phyloP scores from a whole-genome alignment of 2,797 vertebrate genomes.

The Periparus ater region DNA sequence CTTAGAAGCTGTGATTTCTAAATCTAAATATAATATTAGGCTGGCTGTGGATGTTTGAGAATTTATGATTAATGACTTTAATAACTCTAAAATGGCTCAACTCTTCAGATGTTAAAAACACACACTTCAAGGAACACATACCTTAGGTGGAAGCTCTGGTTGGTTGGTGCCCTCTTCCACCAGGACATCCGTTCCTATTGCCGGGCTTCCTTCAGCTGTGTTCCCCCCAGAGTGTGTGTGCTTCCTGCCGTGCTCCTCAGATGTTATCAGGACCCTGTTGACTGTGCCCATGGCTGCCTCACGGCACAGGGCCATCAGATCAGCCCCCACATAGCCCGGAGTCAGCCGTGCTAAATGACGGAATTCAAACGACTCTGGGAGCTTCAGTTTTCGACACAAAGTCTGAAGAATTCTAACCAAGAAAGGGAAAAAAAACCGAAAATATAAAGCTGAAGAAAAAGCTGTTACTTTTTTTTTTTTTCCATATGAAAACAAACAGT shows the following conservation, averaged over 20 bases:
- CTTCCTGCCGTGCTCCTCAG: neutral
- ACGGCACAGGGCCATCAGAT: conserved; percentile 92
- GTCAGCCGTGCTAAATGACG: conserved; percentile 86
- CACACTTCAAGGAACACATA: neutral
- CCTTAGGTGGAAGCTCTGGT: conserved; percentile 19
- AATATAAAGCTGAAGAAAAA: neutral
- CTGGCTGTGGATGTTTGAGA: neutral
- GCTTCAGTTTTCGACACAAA: conserved; percentile 88
- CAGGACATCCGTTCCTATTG: neutral
- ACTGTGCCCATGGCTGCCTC: conserved; percentile 91
- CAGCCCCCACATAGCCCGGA: conserved; percentile 93
- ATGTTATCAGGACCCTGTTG: conserved; percentile 81
- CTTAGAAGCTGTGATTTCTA: neutral
- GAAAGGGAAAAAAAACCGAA: neutral
- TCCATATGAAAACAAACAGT: neutral
- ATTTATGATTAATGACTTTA: neutral
- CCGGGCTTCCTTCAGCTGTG: neutral
- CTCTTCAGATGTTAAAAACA: neutral
- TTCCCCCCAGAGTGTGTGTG: neutral
- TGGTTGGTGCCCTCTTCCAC: neutral
- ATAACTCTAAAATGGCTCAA: neutral
- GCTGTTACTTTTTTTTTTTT: neutral
- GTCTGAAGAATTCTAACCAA: conserved; percentile 88
- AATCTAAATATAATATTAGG: neutral
- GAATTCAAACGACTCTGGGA: conserved; percentile 84